Evolutionary conservation across 53 echinoderm and acorn worm species (phyloP), one percentile per base, ranked within the genome.

Genomic region (Paracentrotus lividus): DNA sequence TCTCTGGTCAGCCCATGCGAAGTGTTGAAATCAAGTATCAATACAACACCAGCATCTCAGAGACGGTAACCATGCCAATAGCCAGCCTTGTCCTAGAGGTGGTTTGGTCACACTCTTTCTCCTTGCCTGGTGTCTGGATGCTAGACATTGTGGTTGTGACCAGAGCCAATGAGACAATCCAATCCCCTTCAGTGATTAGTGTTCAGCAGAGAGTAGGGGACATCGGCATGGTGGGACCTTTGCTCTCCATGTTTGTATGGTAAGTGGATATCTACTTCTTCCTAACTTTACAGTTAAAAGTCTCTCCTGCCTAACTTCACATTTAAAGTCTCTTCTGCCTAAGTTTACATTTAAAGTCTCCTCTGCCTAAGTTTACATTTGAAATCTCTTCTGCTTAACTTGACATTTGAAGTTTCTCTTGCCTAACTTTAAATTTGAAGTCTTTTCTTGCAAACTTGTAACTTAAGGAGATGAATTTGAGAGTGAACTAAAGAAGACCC

Each of bases 101-200:
- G 38, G 59, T 77, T 51, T 98, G 97, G 95, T 93, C 88, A 64
- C 94, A 96, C 88, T 93, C 72, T 51, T 96, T 94, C 86, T 33
- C 77, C 12, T 52, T 76, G 31, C 88, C 96, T 68, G 97, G 96
- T 18, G 85, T 97, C 10, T 96, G 94, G 65, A 16, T 85, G 21
- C 33, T 98, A 85, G 53, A 42, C 16, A 53, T 4, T 42, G 65
- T 94, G 44, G 93, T 51, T 40, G 40, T 33, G 32, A 69, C 57
- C 49, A 24, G 13, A 9, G 91, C 67, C 36, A 95, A 86, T 26
- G 72, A 51, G 16, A 91, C 52, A 12, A 24, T 88, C 40, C 66
- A 57, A 27, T 38, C 67, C 0, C 27, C 68, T 18, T 95, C 96
- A 20, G 93, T 93, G 29, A 29, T 96, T n/a, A 90, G 86, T n/a